phyloP scores from a whole-genome alignment of 37 sponge, comb jelly and placozoan species.

The Spongia lamella region DNA sequence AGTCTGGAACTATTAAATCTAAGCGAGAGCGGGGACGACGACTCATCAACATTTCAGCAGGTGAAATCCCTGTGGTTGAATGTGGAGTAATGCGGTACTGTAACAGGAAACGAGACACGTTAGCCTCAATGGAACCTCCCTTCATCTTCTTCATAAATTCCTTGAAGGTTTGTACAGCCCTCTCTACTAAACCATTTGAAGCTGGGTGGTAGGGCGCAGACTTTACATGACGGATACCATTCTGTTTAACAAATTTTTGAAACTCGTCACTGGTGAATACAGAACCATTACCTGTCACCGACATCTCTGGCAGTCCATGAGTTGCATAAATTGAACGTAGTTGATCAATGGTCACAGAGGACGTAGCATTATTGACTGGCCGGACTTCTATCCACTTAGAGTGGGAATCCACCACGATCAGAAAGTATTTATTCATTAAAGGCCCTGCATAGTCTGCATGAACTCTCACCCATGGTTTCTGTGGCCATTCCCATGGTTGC shows the following conservation, averaged over 20 bases:
- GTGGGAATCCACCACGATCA: slow-evolving; percentile 11
- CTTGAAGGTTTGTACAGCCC: too few species aligned
- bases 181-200: too few species aligned
- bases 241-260: slow-evolving; percentile 12
- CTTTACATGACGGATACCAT: slow-evolving; percentile 24
- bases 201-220: too few species aligned
- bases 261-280: slow-evolving; percentile 39
- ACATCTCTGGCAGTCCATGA: slow-evolving; percentile 24
- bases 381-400: too few species aligned
- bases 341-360: background rate
- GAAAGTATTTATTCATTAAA: background rate
- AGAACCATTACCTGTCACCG: slow-evolving; percentile 43
- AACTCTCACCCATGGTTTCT: slow-evolving; percentile 19
- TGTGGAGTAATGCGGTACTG: slow-evolving; percentile 34
- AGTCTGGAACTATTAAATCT: slow-evolving; percentile 38
- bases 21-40: slow-evolving; percentile 24
- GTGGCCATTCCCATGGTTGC: slow-evolving; percentile 38
- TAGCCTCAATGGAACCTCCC: slow-evolving; percentile 24
- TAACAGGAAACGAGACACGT: slow-evolving; percentile 29
- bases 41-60: slow-evolving; percentile 39
- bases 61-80: slow-evolving; percentile 28
- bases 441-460: slow-evolving; percentile 56
- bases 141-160: too few species aligned
- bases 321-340: slow-evolving; percentile 19
- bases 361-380: background rate